Base-by-base conservation (phyloP, 1,140 invertebrate genomes). In the Zaprionus capensis region DNA sequence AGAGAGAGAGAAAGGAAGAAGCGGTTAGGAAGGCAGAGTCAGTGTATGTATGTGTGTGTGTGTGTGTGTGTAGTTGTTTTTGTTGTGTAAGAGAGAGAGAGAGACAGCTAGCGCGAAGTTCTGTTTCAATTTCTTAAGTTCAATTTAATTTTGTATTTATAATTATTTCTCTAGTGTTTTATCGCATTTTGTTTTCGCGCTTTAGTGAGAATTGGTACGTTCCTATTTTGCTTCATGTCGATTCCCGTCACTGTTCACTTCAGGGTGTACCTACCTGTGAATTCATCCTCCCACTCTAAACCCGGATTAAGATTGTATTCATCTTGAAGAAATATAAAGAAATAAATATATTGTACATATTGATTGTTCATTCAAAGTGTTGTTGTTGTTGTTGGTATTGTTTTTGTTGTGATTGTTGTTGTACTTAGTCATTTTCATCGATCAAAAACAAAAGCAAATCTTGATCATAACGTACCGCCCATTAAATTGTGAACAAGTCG, bases 241-340 rank as follows among this genome's bases (percentile, higher is more conserved):
- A 84, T 92, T 91, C 81, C 91, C 81, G 79, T 82, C 78, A 90
- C 90, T 92, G 91, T 80, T 80, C 74, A 34, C 57, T 44, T 73
- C 92, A 94, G 94, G 94, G 81, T 90, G 84, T 95, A 97, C 97
- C 97, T 98, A 98, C 97, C 97, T 98, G 97, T 97, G 94, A 99
- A 99, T 95, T 99, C 98, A 97, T 99, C 98, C 96, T 99, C 98
- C 98, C 98, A 99, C 95, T 99, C 98, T 98, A 99, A 98, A 97
- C 97, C 97, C 95, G 97, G 97, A 96, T 98, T 98, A 96, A 98
- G 97, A 97, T 98, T 98, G 97, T 98, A 98, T 95, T 98, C 97
- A 96, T 98, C 97, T 98, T 97, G 96, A 96, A 94, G 96, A 94
- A 91, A 90, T 90, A 90, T 91, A 90, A 91, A 90, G 82, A 95